phyloP scores from a whole-genome alignment of 2,113 vertebrate species.

The Phoenicopterus ruber region DNA sequence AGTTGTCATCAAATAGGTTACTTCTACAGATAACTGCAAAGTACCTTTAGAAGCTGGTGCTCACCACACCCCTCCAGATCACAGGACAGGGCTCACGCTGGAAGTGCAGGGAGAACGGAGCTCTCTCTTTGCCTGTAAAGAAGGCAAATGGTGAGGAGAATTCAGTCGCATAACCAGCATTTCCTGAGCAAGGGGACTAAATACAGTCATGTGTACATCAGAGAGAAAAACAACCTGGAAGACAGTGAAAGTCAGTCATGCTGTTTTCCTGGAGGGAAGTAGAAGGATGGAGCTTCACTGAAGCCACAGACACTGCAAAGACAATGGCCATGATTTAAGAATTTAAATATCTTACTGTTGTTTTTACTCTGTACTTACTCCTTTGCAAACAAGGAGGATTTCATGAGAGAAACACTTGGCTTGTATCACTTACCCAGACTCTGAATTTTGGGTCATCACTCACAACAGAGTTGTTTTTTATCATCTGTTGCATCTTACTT shows the following conservation, averaged over 20 bases:
- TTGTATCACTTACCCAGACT: neutral
- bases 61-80: accelerated
- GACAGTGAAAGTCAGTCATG: neutral
- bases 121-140: neutral
- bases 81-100: neutral
- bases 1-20: neutral
- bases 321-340: neutral
- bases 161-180: neutral
- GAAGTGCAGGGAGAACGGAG: neutral
- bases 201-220: neutral
- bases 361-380: neutral
- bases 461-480: neutral
- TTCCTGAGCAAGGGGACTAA: neutral
- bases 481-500: neutral
- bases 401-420: accelerated
- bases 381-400: neutral
- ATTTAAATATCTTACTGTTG: neutral
- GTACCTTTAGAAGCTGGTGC: neutral
- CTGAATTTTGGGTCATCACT: neutral
- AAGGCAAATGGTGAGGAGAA: neutral
- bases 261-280: neutral
- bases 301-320: neutral
- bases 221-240: neutral
- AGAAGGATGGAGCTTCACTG: neutral
- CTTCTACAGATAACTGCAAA: neutral